Conservation (phyloP, 2,797 vertebrate genomes). For the Silurus lanzhouensis region DNA sequence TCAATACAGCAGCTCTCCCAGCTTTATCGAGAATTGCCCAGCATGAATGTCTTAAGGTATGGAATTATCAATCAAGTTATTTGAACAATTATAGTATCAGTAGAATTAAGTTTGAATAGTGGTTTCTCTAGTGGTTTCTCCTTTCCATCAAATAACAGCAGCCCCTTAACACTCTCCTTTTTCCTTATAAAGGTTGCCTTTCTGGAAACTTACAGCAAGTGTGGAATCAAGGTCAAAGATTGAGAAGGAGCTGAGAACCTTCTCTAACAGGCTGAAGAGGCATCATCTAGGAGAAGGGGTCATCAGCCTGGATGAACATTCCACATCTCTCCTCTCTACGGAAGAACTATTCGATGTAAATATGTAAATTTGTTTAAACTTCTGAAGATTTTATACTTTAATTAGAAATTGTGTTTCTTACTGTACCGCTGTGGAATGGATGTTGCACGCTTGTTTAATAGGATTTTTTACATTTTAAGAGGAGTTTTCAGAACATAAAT, state of each 20-base stretch:
- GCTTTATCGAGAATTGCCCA: slow-evolving; percentile 71
- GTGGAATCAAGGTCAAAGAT: slow-evolving; percentile 78
- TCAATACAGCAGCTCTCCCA: slow-evolving; percentile 62
- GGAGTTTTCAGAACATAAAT: not conserved
- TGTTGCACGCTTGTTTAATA: not conserved
- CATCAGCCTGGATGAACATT: slow-evolving; percentile 83
- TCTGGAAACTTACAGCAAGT: slow-evolving; percentile 79
- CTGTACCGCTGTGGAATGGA: not conserved
- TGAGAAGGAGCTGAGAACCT: slow-evolving; percentile 81
- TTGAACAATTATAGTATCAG: not conserved
- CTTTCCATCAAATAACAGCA: not conserved
- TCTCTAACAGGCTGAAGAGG: slow-evolving; percentile 81
- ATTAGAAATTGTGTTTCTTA: not conserved
- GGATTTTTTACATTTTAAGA: not conserved
- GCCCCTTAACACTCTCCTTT: not conserved
- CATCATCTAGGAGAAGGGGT: slow-evolving; percentile 81
- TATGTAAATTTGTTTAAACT: not conserved
- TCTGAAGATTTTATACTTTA: not conserved
- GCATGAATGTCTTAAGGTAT: slow-evolving; percentile 77
- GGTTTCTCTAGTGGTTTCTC: not conserved
- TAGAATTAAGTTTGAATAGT: not conserved
- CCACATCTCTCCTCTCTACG: slow-evolving; percentile 80
- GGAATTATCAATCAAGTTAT: not conserved
- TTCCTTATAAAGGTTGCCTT: slow-evolving; percentile 71
- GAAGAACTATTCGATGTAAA: not conserved